These are phyloP conservation scores for Sceliomorpha sp. DNA, from an alignment of 2,888 invertebrate species.

Conservation along the genomic window DNA sequence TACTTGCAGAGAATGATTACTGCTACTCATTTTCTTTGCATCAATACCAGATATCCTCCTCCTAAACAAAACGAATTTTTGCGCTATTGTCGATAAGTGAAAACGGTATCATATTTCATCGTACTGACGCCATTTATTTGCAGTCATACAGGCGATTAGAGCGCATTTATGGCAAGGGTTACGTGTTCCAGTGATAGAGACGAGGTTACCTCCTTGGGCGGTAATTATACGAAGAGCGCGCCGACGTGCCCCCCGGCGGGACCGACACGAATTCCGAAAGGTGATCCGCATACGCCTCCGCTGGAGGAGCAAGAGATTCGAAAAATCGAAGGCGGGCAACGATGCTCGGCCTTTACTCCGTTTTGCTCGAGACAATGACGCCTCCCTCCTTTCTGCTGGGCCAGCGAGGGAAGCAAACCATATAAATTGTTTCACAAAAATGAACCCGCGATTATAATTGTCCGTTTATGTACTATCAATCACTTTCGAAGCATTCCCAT, in stretches of 20 bases:
- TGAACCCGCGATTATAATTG: slow-evolving; percentile 45
- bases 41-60: too few relatives aligned
- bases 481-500: slow-evolving; percentile 53
- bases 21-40: too few relatives aligned
- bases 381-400: slow-evolving; percentile 64
- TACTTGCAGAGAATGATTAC: too few relatives aligned
- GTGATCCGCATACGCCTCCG: slow-evolving; percentile 69
- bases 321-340: slow-evolving; percentile 52
- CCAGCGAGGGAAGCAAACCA: slow-evolving; percentile 55
- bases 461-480: slow-evolving; percentile 59
- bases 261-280: slow-evolving; percentile 73
- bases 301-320: slow-evolving; percentile 50
- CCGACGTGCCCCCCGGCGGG: slow-evolving; percentile 68
- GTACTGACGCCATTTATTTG: slow-evolving; percentile 38
- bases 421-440: slow-evolving; percentile 72
- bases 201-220: slow-evolving; percentile 65
- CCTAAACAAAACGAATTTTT: too few relatives aligned
- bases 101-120: slow-evolving; percentile 41
- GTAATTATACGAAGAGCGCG: slow-evolving; percentile 70
- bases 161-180: slow-evolving; percentile 46
- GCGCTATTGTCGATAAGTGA: too few relatives aligned
- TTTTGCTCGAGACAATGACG: slow-evolving; percentile 68
- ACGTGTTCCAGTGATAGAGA: slow-evolving; percentile 64
- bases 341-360: slow-evolving; percentile 62
- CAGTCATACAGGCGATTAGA: slow-evolving; percentile 45